Base-by-base conservation (phyloP, 1,140 invertebrate species). In the Drosophila pruinosa region DNA sequence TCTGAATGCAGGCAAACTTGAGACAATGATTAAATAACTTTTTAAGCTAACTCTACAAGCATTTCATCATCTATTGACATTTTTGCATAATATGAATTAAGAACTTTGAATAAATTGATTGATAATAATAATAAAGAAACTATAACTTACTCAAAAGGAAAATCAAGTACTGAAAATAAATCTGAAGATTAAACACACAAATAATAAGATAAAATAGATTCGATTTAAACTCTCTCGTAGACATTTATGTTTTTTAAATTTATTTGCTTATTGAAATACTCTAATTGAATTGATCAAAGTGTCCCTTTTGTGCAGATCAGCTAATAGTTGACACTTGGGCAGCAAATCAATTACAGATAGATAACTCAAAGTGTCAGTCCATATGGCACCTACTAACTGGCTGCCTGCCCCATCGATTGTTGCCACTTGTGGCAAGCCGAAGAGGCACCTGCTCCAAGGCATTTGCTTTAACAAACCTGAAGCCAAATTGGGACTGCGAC, bases 401-500 rank as follows among this genome's bases (percentile, higher is more conserved):
- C 15, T 31, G 39, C 26, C 12, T 57, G 54, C 12, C 45, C 1
- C 28, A 31, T 31, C 12, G 39, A 17, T 15, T 19, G 17, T 3
- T 7, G 39, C 17, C 5, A 12, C 36, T 2, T 41, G 39, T n/a
- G 14, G 53, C 21, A 24, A 21, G 15, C 8, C 26, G 26, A 3
- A 4, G 43, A 12, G 24, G 24, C 64, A 68, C 64, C 71, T 75
- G 73, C 62, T 74, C 34, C 8, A 54, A 12, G 41, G 63, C 41
- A 74, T 72, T 81, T 69, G 67, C 56, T 52, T 52, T 57, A 80
- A 78, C 34, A 59, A 62, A 61, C 36, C 14, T 28, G 34, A 43
- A 17, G 17, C 82, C 82, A 75, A 86, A 88, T 88, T 81, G 80
- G 82, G 82, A 88, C 56, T 88, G 78, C 69, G 74, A 86, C 82